phyloP scores from a whole-genome alignment of 2,113 vertebrate genomes.

The Alces alces region DNA sequence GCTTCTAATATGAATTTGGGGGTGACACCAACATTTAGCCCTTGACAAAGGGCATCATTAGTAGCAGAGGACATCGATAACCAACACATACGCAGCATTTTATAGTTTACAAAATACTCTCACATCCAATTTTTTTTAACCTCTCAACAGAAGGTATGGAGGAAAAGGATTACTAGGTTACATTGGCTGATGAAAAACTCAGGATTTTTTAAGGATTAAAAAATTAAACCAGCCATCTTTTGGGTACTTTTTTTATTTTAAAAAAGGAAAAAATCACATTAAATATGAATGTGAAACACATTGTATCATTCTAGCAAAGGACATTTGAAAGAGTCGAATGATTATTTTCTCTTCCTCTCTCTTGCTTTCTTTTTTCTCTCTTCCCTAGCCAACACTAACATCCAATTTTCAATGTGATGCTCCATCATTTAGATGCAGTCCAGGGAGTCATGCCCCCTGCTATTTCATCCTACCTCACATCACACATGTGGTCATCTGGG shows the following conservation, averaged over 20 bases:
- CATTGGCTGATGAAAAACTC: neutral
- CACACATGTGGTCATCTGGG: neutral
- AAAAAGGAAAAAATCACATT: neutral
- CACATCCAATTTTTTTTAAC: neutral
- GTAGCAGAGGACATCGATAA: no score
- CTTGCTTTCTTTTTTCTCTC: neutral
- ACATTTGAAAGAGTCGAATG: neutral
- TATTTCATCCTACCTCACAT: accelerated
- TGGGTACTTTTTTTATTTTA: neutral
- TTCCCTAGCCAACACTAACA: neutral
- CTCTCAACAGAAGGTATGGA: neutral
- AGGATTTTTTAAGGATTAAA: neutral
- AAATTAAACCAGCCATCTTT: neutral
- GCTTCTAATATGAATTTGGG: neutral
- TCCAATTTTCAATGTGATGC: neutral
- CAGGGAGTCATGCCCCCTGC: neutral
- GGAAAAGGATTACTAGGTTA: neutral
- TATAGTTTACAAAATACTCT: neutral
- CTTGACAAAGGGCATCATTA: neutral
- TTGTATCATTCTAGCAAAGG: neutral
- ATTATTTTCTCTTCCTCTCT: neutral
- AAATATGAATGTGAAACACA: neutral
- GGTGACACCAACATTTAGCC: neutral
- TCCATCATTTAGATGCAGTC: neutral
- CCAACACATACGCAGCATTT: accelerated